Evolutionary conservation across 2,113 vertebrate genomes (phyloP).

Genomic region (Rhipidura dahli): DNA sequence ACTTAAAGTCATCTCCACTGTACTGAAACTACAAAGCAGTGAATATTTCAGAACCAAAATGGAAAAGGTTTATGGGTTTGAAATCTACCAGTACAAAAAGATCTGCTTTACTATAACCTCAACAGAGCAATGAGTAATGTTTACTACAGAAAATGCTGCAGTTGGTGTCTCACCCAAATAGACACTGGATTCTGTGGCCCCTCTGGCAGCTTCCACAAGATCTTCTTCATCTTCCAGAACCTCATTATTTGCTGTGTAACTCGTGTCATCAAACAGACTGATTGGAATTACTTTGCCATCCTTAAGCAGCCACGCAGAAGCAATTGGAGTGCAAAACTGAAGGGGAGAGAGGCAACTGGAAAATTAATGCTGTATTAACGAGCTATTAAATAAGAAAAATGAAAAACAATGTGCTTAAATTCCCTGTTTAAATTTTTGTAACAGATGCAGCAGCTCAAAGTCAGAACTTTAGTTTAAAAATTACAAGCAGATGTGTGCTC

Average conservation of each 20-base stretch:
- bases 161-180: constrained; percentile 82
- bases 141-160: neutral
- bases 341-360: neutral
- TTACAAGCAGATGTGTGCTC: neutral
- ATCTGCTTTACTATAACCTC: neutral
- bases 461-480: neutral
- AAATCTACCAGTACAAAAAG: neutral
- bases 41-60: neutral
- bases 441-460: neutral
- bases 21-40: neutral
- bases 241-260: constrained; percentile 76
- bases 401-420: neutral
- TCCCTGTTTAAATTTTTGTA: neutral
- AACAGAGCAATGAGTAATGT: neutral
- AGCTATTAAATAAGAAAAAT: neutral
- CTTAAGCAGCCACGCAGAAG: constrained; percentile 93
- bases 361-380: neutral
- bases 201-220: constrained; percentile 81
- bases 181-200: constrained; percentile 89
- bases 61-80: neutral
- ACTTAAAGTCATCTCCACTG: neutral
- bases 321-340: constrained; percentile 96
- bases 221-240: constrained; percentile 86
- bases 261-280: constrained; percentile 93
- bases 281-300: constrained; percentile 93